Base-by-base conservation (phyloP, 2,797 vertebrate species). In the Sphaeramia orbicularis region DNA sequence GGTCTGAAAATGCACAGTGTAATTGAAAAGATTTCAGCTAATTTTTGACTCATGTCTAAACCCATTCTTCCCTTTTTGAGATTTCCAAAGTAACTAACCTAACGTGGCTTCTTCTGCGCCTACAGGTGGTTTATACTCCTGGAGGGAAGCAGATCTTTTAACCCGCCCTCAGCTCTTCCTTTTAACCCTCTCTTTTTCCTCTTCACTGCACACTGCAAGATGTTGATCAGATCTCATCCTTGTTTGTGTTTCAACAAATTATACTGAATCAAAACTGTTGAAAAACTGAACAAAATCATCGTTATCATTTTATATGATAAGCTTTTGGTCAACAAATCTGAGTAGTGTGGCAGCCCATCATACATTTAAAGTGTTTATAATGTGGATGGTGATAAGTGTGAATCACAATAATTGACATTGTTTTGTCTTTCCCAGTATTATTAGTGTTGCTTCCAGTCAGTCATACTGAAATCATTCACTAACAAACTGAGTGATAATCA, bases 191-290 rank as follows among this genome's bases (percentile, higher is more conserved):
- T 30, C n/a, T n/a, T n/a, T 35, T 13, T 42, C 43, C 19, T 64
- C 5, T n/a, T 65, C 89, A 90, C 79, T 85, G 30, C 66, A 78
- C 65, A 64, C 16, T 18, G 43, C 32, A 42, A 71, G 44, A 68
- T 73, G 53, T 42, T 54, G 59, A 86, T n/a, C n/a, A n/a, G n/a
- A n/a, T n/a, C n/a, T n/a, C n/a, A n/a, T n/a, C n/a, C n/a, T n/a
- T n/a, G n/a, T n/a, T n/a, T n/a, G n/a, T n/a, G n/a, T n/a, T n/a
- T n/a, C n/a, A n/a, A n/a, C n/a, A n/a, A n/a, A n/a, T n/a, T n/a
- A n/a, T n/a, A n/a, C n/a, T n/a, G n/a, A n/a, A n/a, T n/a, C n/a
- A n/a, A n/a, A n/a, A n/a, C n/a, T n/a, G n/a, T n/a, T n/a, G n/a
- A n/a, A n/a, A n/a, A n/a, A n/a, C n/a, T n/a, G n/a, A n/a, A n/a